Conservation (phyloP, 2,797 vertebrate species). For the Leuciscus waleckii region DNA sequence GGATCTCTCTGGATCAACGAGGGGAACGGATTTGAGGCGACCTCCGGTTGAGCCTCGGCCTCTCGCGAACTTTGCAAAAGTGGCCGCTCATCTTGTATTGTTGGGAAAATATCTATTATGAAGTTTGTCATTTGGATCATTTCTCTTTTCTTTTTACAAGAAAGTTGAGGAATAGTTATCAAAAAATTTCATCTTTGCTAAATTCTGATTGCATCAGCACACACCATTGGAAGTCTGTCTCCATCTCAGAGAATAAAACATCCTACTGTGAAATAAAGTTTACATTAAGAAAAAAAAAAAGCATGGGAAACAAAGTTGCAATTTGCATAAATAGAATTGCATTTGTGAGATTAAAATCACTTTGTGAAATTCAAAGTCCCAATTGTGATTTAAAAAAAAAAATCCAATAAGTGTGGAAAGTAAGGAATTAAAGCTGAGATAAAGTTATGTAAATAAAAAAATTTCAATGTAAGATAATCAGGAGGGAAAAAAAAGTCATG, state of each 20-base stretch:
- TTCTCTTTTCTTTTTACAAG: not conserved
- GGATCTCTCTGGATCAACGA: conserved; percentile 79
- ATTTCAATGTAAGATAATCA: too few relatives aligned
- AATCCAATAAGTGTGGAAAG: too few relatives aligned
- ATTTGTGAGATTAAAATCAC: not conserved
- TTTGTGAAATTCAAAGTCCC: not conserved
- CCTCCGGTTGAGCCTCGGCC: conserved; percentile 69
- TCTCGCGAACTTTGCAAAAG: conserved; percentile 38
- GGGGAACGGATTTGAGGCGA: conserved; percentile 82
- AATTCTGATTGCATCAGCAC: not conserved
- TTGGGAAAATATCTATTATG: conserved; percentile 18
- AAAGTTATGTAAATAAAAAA: too few relatives aligned
- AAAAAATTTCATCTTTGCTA: not conserved
- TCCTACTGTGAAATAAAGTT: not conserved
- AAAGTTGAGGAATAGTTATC: not conserved
- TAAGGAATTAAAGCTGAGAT: too few relatives aligned
- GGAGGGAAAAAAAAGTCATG: not conserved
- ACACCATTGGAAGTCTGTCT: not conserved
- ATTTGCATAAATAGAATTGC: not conserved
- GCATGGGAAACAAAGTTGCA: not conserved
- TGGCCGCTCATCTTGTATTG: not conserved
- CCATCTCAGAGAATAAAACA: not conserved
- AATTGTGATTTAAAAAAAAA: not conserved
- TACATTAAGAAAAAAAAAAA: not conserved
- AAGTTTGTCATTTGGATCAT: not conserved